A percentile compares a stretch with the other conserved stretches of the same genome.
Conservation (phyloP, 1,140 invertebrate species). For the Latrodectus geometricus region DNA sequence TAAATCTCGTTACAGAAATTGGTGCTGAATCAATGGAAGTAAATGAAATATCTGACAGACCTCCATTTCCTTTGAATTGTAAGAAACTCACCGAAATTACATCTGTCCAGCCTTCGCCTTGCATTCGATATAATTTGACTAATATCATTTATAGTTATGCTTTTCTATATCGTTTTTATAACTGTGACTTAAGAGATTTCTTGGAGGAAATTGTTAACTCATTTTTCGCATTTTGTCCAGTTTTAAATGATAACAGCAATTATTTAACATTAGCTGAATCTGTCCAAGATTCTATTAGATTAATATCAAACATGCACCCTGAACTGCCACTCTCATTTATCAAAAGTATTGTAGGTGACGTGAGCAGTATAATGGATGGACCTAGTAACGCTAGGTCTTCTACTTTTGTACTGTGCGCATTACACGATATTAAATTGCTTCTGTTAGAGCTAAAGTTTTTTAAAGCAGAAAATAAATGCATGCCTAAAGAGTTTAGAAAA, state of each 20-base stretch:
- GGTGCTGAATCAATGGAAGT: neutral
- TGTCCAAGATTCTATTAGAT: conserved; percentile 39
- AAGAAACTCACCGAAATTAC: conserved; percentile 27
- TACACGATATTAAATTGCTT: conserved; percentile 49
- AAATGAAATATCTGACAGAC: neutral
- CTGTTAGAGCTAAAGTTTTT: conserved; percentile 14
- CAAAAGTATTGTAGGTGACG: conserved; percentile 39
- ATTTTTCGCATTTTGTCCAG: conserved; percentile 16
- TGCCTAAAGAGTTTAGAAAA: neutral
- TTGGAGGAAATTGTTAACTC: conserved; percentile 18
- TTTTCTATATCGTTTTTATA: conserved; percentile 48
- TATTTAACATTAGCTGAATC: conserved; percentile 33
- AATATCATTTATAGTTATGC: conserved; percentile 40
- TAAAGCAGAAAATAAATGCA: neutral
- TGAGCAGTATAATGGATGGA: conserved; percentile 18
- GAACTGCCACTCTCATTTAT: conserved; percentile 10
- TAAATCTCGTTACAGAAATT: conserved; percentile 24
- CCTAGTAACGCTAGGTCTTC: conserved; percentile 31
- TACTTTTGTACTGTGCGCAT: conserved; percentile 39
- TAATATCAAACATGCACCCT: conserved; percentile 17
- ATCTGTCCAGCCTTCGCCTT: conserved; percentile 20
- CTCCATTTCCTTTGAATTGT: conserved; percentile 23
- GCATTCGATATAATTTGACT: conserved; percentile 39
- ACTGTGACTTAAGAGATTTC: conserved; percentile 46
- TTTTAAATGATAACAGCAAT: conserved; percentile 14